Base-by-base conservation (phyloP, 2,797 vertebrate genomes). In the Rallus crepitans region DNA sequence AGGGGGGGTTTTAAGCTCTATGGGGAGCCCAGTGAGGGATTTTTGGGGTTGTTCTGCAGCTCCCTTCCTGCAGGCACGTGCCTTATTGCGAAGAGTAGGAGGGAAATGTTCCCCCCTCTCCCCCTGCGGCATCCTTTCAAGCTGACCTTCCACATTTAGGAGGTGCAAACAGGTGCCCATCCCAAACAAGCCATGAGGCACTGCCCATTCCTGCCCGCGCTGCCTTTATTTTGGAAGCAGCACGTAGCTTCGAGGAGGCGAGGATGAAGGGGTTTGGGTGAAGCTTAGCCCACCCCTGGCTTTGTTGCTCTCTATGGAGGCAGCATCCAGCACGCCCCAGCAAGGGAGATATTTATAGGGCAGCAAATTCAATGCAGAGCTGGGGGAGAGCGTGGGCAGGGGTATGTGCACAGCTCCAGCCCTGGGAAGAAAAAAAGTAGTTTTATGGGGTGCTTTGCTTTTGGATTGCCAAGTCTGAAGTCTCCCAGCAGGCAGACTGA, bases 221-320 rank as follows among this genome's bases (percentile, higher is more conserved):
- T 55, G 82, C 31, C 88, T 94, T 87, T 76, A 47, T 90, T 87
- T 87, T 92, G 66, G 80, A 80, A 42, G 83, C 70, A 63, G 14
- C 60, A 66, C 59, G 39, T 28, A 39, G 87, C 66, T 87, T 72
- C 8, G 7, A 73, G 82, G 65, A 82, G 85, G 31, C 2, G 18
- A 72, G 78, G 42, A 20, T 42, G 73, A 84, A 68, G 75, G 60
- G 57, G 48, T 60, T 13, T 7, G 33, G 65, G 45, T 3, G 9
- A 87, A 80, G 83, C 63, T 31, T 33, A 76, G 42, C 87, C 75
- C 55, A 77, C 65, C 55, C 7, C 0, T 35, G 50, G 45, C 60
- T 55, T 59, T 37, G 10, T 45, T 72, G 37, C 50, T 72, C 2
- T 71, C 47, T 15, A 31, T 31, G 56, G 61, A 17, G 48, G 50